A percentile compares a stretch with the other conserved stretches of the same genome.
Conservation (phyloP, 2,113 vertebrate genomes). For the Deroptyus accipitrinus region DNA sequence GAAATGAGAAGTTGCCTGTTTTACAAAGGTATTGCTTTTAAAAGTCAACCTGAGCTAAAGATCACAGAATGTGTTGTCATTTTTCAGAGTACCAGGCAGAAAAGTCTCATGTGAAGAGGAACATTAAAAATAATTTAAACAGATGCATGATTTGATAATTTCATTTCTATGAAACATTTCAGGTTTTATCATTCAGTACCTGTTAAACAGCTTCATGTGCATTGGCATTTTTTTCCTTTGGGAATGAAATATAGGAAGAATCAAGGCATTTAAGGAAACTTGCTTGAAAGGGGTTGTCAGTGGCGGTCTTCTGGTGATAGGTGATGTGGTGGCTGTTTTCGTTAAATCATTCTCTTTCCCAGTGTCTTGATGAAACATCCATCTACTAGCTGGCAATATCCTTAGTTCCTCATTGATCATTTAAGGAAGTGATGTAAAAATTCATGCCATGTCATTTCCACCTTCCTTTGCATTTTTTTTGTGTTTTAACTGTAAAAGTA, state of each 20-base stretch:
- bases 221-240: background rate
- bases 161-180: background rate
- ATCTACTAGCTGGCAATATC: background rate
- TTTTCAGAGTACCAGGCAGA: background rate
- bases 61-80: background rate
- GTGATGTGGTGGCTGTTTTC: background rate
- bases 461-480: background rate
- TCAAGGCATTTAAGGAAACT: background rate
- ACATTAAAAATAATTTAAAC: background rate
- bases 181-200: background rate
- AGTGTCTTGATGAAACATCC: background rate
- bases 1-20: background rate
- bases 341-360: background rate
- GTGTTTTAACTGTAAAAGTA: background rate
- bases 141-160: background rate
- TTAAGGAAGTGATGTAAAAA: background rate
- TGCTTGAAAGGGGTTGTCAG: background rate
- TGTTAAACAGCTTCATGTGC: background rate
- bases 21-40: background rate
- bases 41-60: background rate
- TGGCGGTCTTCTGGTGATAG: background rate
- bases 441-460: background rate
- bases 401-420: background rate
- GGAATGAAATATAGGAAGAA: background rate
- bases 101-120: background rate